A percentile compares a stretch with the other conserved stretches of the same genome.
Conservation (phyloP, 1,140 invertebrate species). For the Leptinotarsa defecta region DNA sequence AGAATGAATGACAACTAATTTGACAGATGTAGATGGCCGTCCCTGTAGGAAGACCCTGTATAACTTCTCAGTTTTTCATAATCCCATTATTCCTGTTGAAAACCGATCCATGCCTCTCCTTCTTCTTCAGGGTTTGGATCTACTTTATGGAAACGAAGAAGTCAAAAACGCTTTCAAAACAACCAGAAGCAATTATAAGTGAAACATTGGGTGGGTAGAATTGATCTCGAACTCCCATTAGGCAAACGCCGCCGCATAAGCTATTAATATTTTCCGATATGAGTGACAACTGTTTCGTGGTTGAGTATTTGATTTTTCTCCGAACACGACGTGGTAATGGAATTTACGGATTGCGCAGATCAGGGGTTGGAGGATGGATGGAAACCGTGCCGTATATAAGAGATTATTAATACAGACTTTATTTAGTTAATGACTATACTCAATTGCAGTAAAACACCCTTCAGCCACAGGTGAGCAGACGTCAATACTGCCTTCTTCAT, state of each 20-base stretch:
- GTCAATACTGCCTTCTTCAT: not conserved
- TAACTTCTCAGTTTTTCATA: too few relatives aligned
- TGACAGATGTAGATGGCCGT: too few relatives aligned
- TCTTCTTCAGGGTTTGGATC: too few relatives aligned
- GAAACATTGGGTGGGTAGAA: too few relatives aligned
- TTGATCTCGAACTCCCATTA: too few relatives aligned
- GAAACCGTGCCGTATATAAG: constrained; percentile 27
- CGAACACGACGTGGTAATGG: constrained; percentile 37
- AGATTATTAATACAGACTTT: constrained; percentile 20
- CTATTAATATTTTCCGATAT: constrained; percentile 27
- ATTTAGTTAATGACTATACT: not conserved
- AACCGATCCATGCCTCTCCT: too few relatives aligned
- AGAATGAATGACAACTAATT: too few relatives aligned
- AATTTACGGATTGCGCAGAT: constrained; percentile 32
- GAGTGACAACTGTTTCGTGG: constrained; percentile 36
- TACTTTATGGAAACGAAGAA: too few relatives aligned
- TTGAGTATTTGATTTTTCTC: constrained; percentile 22
- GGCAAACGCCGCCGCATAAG: not conserved
- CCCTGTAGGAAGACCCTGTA: too few relatives aligned
- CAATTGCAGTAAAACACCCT: not conserved
- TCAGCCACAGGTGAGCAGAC: not conserved
- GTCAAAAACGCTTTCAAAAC: too few relatives aligned
- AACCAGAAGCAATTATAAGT: too few relatives aligned
- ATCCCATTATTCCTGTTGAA: too few relatives aligned
- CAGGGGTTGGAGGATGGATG: constrained; percentile 27